Percentiles rank a stretch among this genome's conserved stretches.
Evolutionary conservation across 2,888 invertebrate species (phyloP).

Genomic region (Pandemis heparana): DNA sequence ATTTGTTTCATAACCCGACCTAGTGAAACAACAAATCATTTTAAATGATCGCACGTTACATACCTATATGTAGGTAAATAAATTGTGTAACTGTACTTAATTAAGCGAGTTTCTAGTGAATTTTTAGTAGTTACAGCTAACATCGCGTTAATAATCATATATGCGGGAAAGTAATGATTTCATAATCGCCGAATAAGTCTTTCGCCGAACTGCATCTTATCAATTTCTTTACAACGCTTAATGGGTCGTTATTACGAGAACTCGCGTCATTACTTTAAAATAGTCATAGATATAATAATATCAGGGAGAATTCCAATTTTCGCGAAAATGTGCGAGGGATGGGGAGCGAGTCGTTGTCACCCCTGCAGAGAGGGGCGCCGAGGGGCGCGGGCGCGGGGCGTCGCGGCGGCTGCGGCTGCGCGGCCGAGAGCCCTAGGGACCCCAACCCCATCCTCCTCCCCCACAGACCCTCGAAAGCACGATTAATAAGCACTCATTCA

Average conservation of each 20-base stretch:
- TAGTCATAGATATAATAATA: conserved; percentile 48
- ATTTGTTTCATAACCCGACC: not conserved
- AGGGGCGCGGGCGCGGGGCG: conserved; percentile 53
- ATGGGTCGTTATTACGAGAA: conserved; percentile 11
- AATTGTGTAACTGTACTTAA: not conserved
- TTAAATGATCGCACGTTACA: not conserved
- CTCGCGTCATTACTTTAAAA: not conserved
- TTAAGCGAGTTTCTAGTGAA: conserved; percentile 7
- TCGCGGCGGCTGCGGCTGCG: conserved; percentile 67
- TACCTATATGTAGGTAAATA: no score
- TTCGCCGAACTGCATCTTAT: conserved; percentile 30
- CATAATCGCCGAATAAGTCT: not conserved
- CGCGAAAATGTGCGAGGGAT: conserved; percentile 74
- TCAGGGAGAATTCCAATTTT: conserved; percentile 75
- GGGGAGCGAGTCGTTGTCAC: conserved; percentile 64
- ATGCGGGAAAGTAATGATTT: conserved; percentile 10
- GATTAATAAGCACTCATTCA: conserved; percentile 79
- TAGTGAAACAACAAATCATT: not conserved
- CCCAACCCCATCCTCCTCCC: conserved; percentile 53
- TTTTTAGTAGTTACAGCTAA: conserved; percentile 7
- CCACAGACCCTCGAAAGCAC: conserved; percentile 55
- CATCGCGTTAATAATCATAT: not conserved
- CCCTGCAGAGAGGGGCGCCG: conserved; percentile 65
- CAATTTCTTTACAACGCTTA: conserved; percentile 20
- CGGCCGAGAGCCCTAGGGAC: conserved; percentile 61